Base-by-base conservation (phyloP, 1,140 invertebrate species). In the Micrasema longulum region DNA sequence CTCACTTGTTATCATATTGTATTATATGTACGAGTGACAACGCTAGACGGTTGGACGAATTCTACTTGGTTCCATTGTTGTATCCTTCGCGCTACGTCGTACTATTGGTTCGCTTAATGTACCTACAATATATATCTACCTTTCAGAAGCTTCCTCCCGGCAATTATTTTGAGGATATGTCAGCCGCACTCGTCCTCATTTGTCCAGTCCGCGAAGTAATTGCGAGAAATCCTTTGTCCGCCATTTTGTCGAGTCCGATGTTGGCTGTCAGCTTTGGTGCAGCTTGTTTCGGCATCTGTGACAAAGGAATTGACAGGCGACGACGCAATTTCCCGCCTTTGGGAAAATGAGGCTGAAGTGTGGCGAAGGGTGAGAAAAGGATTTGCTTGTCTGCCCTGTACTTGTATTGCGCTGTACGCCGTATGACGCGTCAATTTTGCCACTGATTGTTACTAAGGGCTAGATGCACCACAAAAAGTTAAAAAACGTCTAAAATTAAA, bases 191-290 rank as follows among this genome's bases (percentile, higher is more conserved):
- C 38, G 38, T 20, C 68, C 43, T 63, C 31, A 69, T 69, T 47
- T 60, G 52, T 62, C 53, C 36, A 69, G 43, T 35, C 53, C 53
- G 35, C 23, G 53, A 14, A 57, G 60, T 73, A 69, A 73, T 73
- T 73, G 72, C 57, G 22, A 43, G 35, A 70, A 48, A 71, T 74
- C 73, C 66, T 71, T 71, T 71, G 73, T 74, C 57, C 53, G 47
- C 3, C 20, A 31, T 45, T 64, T 64, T 22, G 20, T 31, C n/a
- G 55, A 7, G 55, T 38, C 36, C 55, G 9, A n/a, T 55, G 47
- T 41, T 22, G 55, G n/a, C 36, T 60, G 55, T 60, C 55, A 35
- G 55, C 55, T 60, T 60, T 60, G 11, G 36, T 60, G 55, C 55
- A 60, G 35, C 55, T 60, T 60, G 55, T 60, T 60, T 60, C 16